Evolutionary conservation across 37 sponge, comb jelly and placozoan species (phyloP), one percentile per base, ranked within the genome.

Genomic region (Crambe crambe): DNA sequence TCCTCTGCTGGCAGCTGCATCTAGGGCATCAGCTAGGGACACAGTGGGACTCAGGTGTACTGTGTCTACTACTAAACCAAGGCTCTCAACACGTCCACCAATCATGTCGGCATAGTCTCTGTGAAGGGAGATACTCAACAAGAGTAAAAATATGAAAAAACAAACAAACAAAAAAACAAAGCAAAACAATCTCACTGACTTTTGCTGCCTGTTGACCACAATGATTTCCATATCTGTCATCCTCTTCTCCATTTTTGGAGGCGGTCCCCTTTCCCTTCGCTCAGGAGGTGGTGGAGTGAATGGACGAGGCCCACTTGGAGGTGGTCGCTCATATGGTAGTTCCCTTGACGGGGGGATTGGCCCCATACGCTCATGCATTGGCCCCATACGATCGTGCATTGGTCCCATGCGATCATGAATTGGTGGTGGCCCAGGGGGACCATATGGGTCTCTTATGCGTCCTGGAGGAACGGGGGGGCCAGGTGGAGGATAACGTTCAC

Each of bases 21-120:
- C 93, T 56, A 93, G 74, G 0, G 83, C 83, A 42, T 88, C 93
- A 1, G 83, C 75, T 40, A 89, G 70, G 5, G 89, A 82, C 38
- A 89, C 80, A 12, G 89, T 82, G 58, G 83, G 86, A 64, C 77
- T 73, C 4, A 93, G 89, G 38, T 68, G 76, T 3, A 77, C 58
- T n/a, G 47, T 58, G 34, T 76, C 61, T 32, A 79, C 80, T 0
- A 12, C 29, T 0, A 93, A 23, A 23, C 89, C 86, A 34, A 79
- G 32, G 26, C 30, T 38, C 61, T 73, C 44, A 3, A 85, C 39
- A 23, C 80, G 72, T 58, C 73, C 56, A 1, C 69, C 42, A 21
- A 93, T 86, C 32, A 73, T 9, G 0, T 85, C 80, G 1, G 83
- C 89, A 77, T 93, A 93, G 20, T 92, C 92, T 77, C 92, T 92